These are phyloP conservation scores for Pseudonaja textilis DNA, from an alignment of 2,113 vertebrate genomes.

Conservation along the genomic window DNA sequence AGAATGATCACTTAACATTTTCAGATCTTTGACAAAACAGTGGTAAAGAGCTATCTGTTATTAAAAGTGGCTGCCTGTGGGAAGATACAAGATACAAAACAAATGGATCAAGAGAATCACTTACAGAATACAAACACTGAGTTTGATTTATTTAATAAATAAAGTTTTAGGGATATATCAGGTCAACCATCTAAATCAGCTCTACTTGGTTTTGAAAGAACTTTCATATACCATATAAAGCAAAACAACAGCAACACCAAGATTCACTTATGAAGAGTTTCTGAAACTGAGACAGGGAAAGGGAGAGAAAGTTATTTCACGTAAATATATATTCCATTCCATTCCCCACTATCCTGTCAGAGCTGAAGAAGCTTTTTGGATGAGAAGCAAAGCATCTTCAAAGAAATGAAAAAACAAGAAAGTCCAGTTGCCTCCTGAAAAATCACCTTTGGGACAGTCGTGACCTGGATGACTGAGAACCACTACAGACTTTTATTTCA, in stretches of 20 bases:
- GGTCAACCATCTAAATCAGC: not conserved
- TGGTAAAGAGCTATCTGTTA: not conserved
- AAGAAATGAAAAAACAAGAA: no score
- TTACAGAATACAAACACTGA: not conserved
- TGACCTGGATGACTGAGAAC: no score
- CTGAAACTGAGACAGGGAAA: not conserved
- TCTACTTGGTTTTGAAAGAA: not conserved
- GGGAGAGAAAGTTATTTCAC: not conserved
- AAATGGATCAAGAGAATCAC: not conserved
- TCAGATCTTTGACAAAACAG: not conserved
- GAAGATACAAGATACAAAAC: not conserved
- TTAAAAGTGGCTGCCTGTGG: not conserved
- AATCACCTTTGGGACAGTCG: no score
- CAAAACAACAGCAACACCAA: not conserved
- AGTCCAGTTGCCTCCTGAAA: no score
- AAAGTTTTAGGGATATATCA: not conserved
- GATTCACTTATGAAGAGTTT: not conserved
- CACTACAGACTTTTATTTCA: not conserved
- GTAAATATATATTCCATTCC: not conserved
- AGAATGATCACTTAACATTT: not conserved
- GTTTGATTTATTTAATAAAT: not conserved
- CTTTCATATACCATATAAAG: not conserved
- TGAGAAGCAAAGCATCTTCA: no score
- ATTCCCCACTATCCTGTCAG: no score
- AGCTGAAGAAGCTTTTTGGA: no score